A percentile compares a stretch with the other conserved stretches of the same genome.
phyloP scores from a whole-genome alignment of 2,113 vertebrate species.

The Eolophus roseicapilla region DNA sequence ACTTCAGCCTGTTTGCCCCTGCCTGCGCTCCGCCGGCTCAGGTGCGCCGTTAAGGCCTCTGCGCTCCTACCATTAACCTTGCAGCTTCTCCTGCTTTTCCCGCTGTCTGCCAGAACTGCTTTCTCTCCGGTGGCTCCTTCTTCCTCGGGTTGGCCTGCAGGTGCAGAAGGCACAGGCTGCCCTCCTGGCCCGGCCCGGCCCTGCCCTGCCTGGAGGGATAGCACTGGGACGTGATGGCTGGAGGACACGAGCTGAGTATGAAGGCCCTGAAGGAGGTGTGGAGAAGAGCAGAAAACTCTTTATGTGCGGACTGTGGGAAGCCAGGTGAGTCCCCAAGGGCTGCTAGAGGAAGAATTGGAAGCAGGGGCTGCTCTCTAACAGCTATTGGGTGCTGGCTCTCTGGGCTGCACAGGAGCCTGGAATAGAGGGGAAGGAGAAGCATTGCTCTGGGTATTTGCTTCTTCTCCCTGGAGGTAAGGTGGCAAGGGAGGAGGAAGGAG shows the following conservation, averaged over 20 bases:
- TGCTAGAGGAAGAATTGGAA: background rate
- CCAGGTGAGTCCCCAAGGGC: background rate
- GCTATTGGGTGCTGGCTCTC: background rate
- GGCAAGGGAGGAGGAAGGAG: background rate
- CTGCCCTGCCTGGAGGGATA: background rate
- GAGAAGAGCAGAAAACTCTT: slow-evolving; percentile 55
- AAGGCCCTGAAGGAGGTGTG: slow-evolving; percentile 60
- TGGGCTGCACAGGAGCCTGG: background rate
- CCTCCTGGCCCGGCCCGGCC: background rate
- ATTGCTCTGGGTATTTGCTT: background rate
- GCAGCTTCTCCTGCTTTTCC: background rate
- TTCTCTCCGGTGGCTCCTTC: background rate
- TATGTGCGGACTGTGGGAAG: slow-evolving; percentile 41
- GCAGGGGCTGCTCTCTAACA: background rate
- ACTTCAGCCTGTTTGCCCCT: background rate
- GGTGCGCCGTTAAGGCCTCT: background rate
- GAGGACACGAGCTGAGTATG: background rate
- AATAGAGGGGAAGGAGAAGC: background rate
- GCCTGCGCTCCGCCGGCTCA: background rate
- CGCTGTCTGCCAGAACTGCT: background rate
- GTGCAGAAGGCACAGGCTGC: background rate
- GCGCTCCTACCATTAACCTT: background rate
- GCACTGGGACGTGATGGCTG: background rate
- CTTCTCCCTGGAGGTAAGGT: background rate
- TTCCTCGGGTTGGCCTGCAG: background rate